Percentiles rank a stretch among this genome's conserved stretches.
These are phyloP conservation scores for Neelides folsomi DNA, from an alignment of 2,888 invertebrate genomes.

Conservation along the genomic window DNA sequence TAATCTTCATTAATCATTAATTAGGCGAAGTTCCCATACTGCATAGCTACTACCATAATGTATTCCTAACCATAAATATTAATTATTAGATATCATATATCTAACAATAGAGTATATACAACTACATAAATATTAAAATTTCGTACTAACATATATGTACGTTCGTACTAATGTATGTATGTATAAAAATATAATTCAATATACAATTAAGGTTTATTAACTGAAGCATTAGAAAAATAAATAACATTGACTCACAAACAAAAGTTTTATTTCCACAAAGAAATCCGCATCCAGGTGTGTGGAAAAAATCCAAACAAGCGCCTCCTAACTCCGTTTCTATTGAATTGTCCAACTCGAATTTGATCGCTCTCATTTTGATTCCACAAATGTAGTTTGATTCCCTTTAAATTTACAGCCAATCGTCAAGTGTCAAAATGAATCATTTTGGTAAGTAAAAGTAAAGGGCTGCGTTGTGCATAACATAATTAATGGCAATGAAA, in stretches of 20 bases:
- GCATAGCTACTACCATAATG: neutral
- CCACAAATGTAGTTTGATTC: slow-evolving; percentile 35
- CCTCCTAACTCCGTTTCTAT: slow-evolving; percentile 34
- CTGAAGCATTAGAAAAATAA: neutral
- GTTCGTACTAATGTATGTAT: too few species aligned
- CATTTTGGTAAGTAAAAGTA: too few species aligned
- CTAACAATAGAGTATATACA: too few species aligned
- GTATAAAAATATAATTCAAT: neutral
- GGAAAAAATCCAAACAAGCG: slow-evolving; percentile 36
- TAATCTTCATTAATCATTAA: neutral
- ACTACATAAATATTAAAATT: too few species aligned
- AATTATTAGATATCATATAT: too few species aligned
- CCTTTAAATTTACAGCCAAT: slow-evolving; percentile 19
- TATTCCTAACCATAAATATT: neutral
- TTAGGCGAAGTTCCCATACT: neutral
- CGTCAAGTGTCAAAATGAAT: too few species aligned
- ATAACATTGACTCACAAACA: slow-evolving; percentile 32
- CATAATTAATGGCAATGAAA: too few species aligned
- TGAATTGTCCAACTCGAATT: slow-evolving; percentile 34
- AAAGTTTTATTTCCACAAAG: slow-evolving; percentile 34
- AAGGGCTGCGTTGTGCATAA: too few species aligned
- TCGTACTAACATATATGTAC: too few species aligned
- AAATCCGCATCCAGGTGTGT: slow-evolving; percentile 35
- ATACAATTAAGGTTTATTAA: neutral
- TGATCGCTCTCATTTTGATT: slow-evolving; percentile 33